phyloP scores from a whole-genome alignment of 2,888 invertebrate species.

The Pyrgus malvae region DNA sequence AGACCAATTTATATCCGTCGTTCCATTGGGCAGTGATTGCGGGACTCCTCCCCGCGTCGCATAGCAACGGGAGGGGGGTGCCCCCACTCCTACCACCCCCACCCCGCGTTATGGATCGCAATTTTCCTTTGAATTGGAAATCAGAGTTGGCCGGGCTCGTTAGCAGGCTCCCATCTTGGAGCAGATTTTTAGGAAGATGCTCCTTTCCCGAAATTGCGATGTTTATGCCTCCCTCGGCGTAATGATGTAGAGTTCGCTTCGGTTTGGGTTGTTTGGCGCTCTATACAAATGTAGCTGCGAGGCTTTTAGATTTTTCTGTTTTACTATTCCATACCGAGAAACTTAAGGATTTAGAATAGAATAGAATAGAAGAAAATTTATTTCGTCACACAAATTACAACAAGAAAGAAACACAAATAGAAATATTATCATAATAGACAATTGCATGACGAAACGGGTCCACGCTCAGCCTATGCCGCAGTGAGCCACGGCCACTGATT shows the following conservation, averaged over 20 bases:
- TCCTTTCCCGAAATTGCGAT: conserved; percentile 51
- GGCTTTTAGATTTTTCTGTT: too few relatives aligned
- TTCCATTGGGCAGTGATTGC: conserved; percentile 82
- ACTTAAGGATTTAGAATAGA: too few relatives aligned
- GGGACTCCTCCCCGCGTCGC: conserved; percentile 84
- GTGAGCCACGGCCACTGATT: too few relatives aligned
- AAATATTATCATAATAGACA: too few relatives aligned
- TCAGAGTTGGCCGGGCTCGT: conserved; percentile 79
- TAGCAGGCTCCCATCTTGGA: conserved; percentile 70
- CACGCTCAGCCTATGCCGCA: too few relatives aligned
- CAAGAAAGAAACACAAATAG: too few relatives aligned
- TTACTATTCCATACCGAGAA: too few relatives aligned
- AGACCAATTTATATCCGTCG: conserved; percentile 83
- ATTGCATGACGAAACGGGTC: too few relatives aligned
- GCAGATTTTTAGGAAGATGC: conserved; percentile 68
- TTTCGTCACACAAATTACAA: too few relatives aligned
- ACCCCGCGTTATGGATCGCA: conserved; percentile 79
- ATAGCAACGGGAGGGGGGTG: conserved; percentile 81
- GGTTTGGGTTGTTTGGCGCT: background rate
- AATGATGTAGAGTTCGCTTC: conserved; percentile 11
- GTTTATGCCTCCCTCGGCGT: conserved; percentile 43
- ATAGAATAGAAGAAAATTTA: too few relatives aligned
- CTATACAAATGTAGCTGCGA: too few relatives aligned
- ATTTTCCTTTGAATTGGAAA: conserved; percentile 83
- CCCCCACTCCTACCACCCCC: conserved; percentile 49